These are phyloP conservation scores for Heliconius himera DNA, from an alignment of 1,140 invertebrate species.

Conservation along the genomic window DNA sequence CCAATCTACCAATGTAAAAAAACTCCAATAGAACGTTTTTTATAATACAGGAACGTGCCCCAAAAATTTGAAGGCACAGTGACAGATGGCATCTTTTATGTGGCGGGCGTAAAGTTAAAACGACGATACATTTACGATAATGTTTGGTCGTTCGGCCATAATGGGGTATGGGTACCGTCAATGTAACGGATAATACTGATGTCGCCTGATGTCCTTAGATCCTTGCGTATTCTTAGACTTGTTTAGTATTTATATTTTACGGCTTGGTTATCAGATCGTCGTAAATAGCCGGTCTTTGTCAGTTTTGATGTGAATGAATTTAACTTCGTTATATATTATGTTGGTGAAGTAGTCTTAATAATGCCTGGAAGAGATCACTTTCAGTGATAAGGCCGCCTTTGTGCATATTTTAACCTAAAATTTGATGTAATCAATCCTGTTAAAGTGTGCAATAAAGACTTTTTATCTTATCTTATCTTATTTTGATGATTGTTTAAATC, in stretches of 20 bases:
- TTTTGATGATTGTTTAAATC: no score
- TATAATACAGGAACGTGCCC: conserved; percentile 19
- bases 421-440: no score
- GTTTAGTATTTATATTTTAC: conserved; percentile 32
- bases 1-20: conserved; percentile 6
- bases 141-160: conserved; percentile 52
- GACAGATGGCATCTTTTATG: conserved; percentile 41
- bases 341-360: not conserved
- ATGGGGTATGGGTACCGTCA: conserved; percentile 41
- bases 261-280: not conserved
- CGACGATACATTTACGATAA: conserved; percentile 59
- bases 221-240: conserved; percentile 34
- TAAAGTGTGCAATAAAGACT: no score
- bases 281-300: conserved; percentile 1
- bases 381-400: no score
- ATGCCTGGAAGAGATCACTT: no score
- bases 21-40: conserved; percentile 10
- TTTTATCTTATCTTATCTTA: no score
- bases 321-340: not conserved
- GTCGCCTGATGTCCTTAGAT: conserved; percentile 42
- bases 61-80: conserved; percentile 36
- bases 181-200: conserved; percentile 46
- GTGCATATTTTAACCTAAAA: no score
- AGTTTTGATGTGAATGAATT: not conserved
- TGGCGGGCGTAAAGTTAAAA: conserved; percentile 54